Conservation (phyloP, 1,140 invertebrate species). For the Liolophura sinensis region DNA sequence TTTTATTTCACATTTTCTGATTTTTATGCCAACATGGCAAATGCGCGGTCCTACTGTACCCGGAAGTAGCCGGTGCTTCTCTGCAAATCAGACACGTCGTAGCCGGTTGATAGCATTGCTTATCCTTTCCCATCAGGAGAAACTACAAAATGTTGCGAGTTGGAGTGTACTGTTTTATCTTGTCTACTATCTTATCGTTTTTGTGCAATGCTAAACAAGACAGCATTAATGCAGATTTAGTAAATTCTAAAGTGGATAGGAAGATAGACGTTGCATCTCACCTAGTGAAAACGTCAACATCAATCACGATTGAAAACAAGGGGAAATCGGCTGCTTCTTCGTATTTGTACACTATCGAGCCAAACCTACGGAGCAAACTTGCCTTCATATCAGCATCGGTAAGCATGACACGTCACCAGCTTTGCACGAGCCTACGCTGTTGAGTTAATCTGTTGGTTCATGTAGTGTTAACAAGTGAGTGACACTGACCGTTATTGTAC, state of each 20-base stretch:
- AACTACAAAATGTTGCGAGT: slow-evolving; percentile 16
- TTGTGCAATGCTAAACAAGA: slow-evolving; percentile 39
- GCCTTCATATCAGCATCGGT: slow-evolving; percentile 73
- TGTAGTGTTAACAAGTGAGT: no score
- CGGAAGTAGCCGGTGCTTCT: slow-evolving; percentile 1
- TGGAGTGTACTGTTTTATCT: slow-evolving; percentile 12
- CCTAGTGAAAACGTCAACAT: slow-evolving; percentile 79
- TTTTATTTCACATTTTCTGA: background rate
- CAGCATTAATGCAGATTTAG: slow-evolving; percentile 47
- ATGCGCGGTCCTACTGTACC: background rate
- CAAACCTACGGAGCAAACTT: slow-evolving; percentile 67
- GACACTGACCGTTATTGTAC: no score
- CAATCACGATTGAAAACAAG: slow-evolving; percentile 81
- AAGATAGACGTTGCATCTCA: slow-evolving; percentile 86
- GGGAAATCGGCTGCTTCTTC: slow-evolving; percentile 71
- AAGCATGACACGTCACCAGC: slow-evolving; percentile 31
- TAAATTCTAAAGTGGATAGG: slow-evolving; percentile 82
- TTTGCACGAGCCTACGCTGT: slow-evolving; percentile 1
- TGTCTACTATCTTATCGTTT: slow-evolving; percentile 19
- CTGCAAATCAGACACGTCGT: background rate
- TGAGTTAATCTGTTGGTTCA: background rate
- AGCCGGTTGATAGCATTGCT: no score
- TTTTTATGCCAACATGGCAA: background rate
- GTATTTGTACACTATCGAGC: slow-evolving; percentile 75
- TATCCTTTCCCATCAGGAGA: slow-evolving; percentile 9